A percentile compares a stretch with the other conserved stretches of the same genome.
These are phyloP conservation scores for Proisotoma minuta DNA, from an alignment of 2,888 invertebrate genomes.

Conservation along the genomic window DNA sequence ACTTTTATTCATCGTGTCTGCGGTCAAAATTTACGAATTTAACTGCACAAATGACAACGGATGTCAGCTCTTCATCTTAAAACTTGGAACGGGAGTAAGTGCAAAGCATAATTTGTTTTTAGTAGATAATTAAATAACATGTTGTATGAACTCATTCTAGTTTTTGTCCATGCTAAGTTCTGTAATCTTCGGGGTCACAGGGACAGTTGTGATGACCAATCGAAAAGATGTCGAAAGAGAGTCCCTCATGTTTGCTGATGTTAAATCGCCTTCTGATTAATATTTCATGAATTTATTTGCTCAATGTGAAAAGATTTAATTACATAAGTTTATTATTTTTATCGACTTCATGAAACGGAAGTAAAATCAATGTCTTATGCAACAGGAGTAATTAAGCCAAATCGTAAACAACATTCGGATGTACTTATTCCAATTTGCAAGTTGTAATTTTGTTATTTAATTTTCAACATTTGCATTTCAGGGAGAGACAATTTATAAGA, in stretches of 20 bases:
- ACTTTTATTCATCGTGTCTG: conserved; percentile 12
- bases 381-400: too few relatives aligned
- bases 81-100: conserved; percentile 23
- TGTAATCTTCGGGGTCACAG: conserved; percentile 9
- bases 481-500: too few relatives aligned
- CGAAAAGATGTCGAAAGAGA: conserved; percentile 26
- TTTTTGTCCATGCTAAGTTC: conserved; percentile 11
- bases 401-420: too few relatives aligned
- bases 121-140: not conserved
- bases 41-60: conserved; percentile 19
- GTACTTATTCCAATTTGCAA: too few relatives aligned
- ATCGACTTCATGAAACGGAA: too few relatives aligned
- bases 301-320: not conserved
- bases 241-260: conserved; percentile 6
- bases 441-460: too few relatives aligned
- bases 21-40: conserved; percentile 20
- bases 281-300: not conserved
- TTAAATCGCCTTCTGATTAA: not conserved
- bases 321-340: too few relatives aligned
- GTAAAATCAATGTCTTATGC: too few relatives aligned
- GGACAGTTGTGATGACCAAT: conserved; percentile 19
- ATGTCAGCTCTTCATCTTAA: conserved; percentile 20
- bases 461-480: too few relatives aligned
- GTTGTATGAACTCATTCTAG: not conserved
- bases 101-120: not conserved